Evolutionary conservation across 2,797 vertebrate genomes (phyloP), one percentile per base, ranked within the genome.

Genomic region (Mus minutoides): DNA sequence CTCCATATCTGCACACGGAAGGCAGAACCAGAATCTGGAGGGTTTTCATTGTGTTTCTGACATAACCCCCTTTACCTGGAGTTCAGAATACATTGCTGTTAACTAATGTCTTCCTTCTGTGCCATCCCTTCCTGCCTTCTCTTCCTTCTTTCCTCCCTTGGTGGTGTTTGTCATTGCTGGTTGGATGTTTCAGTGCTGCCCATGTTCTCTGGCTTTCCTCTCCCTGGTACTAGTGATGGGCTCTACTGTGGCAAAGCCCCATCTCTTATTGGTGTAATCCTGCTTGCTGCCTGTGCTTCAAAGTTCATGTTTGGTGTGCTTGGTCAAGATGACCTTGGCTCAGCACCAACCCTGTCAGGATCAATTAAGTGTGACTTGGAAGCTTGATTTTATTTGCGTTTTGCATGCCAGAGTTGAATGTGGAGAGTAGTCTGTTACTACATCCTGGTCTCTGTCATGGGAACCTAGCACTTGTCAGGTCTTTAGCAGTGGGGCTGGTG

Each of bases 381-480:
- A 75, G 83, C n/a, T 94, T 40, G 56, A 83, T 85, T 93, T 88
- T 89, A 67, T 80, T 86, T 94, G 84, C 24, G 34, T 26, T 84
- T 80, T 58, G 10, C 12, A 37, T 31, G 94, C 67, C 95, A 54
- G 7, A 69, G 46, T 78, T 75, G 87, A 78, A 82, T 92, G 46
- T 92, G 75, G 90, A 87, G 94, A 94, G 82, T 69, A 49, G 87
- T 92, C 91, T 91, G 37, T 96, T 82, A 73, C 92, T 78, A 88
- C 88, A 88, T 90, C 77, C 93, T 92, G 75, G 14, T 91, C 89
- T 94, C 89, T 88, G 17, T 46, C 14, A 77, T 17, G 34, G 76
- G 67, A 85, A 89, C 54, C 56, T 60, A 71, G 54, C 60, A 34
- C 71, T 93, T 87, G 91, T 73, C 43, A 64, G 93, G 85, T 49